phyloP scores from a whole-genome alignment of 2,888 invertebrate species.

The Urechis unicinctus region DNA sequence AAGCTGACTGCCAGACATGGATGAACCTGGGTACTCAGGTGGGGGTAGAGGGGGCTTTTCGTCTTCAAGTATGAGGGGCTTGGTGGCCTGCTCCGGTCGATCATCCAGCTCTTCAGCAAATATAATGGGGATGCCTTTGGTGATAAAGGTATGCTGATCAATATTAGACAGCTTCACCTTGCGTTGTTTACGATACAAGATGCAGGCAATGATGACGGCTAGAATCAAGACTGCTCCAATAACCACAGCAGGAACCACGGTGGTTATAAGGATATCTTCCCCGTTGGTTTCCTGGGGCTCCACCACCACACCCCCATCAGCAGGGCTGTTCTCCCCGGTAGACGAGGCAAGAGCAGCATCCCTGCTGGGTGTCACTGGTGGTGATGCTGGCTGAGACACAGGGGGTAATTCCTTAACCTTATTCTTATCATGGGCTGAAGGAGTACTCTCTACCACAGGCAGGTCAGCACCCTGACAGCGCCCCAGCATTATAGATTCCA shows the following conservation, averaged over 20 bases:
- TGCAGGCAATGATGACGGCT: slow-evolving; percentile 80
- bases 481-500: slow-evolving; percentile 6
- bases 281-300: slow-evolving; percentile 6
- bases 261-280: slow-evolving; percentile 5
- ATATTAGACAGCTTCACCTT: slow-evolving; percentile 78
- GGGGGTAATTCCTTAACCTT: no score
- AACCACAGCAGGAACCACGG: slow-evolving; percentile 52
- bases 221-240: slow-evolving; percentile 74
- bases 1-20: slow-evolving; percentile 9
- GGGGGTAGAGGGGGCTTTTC: slow-evolving; percentile 73
- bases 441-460: no score
- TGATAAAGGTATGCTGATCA: slow-evolving; percentile 58
- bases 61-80: slow-evolving; percentile 88
- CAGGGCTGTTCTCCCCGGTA: not conserved
- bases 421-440: no score
- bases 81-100: slow-evolving; percentile 71
- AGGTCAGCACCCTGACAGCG: slow-evolving; percentile 3
- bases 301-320: not conserved
- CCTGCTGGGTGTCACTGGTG: slow-evolving; percentile 1
- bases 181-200: slow-evolving; percentile 71
- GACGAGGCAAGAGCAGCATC: no score
- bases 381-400: not conserved
- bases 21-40: slow-evolving; percentile 15
- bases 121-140: slow-evolving; percentile 79
- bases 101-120: slow-evolving; percentile 91